Conservation (phyloP, 1,140 invertebrate species). For the Drosophila ercepeae region DNA sequence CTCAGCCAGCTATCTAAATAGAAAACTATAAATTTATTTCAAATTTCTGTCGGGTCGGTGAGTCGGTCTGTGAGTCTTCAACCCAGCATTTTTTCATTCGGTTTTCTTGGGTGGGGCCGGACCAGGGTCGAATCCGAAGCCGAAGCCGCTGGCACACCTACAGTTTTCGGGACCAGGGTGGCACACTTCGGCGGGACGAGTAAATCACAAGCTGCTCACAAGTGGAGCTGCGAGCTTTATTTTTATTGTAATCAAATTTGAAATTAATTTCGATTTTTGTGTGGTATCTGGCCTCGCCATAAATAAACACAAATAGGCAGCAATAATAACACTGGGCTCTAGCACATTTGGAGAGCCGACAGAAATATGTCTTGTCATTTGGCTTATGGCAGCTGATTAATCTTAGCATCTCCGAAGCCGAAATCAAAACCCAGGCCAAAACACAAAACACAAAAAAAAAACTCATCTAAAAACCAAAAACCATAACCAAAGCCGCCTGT, state of each 20-base stretch:
- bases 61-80: conserved; percentile 43
- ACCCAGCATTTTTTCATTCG: conserved; percentile 8
- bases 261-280: conserved; percentile 71
- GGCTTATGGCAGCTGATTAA: conserved; percentile 80
- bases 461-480: conserved; percentile 3
- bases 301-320: conserved; percentile 70
- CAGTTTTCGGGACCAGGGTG: conserved; percentile 10
- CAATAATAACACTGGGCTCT: conserved; percentile 64
- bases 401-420: conserved; percentile 72
- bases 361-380: conserved; percentile 78
- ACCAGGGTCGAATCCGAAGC: conserved; percentile 7
- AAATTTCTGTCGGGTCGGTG: conserved; percentile 30
- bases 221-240: conserved; percentile 59
- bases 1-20: conserved; percentile 55
- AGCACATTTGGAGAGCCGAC: conserved; percentile 25
- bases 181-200: conserved; percentile 54
- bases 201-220: conserved; percentile 64
- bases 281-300: conserved; percentile 56
- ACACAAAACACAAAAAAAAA: too few relatives aligned
- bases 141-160: conserved; percentile 46
- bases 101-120: conserved; percentile 61
- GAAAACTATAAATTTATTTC: conserved; percentile 72
- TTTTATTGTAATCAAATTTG: conserved; percentile 80
- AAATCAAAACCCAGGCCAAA: conserved; percentile 31
- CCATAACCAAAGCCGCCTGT: conserved; percentile 39